Base-by-base conservation (phyloP, 1,140 invertebrate species). In the Tetranychus cinnabarinus region DNA sequence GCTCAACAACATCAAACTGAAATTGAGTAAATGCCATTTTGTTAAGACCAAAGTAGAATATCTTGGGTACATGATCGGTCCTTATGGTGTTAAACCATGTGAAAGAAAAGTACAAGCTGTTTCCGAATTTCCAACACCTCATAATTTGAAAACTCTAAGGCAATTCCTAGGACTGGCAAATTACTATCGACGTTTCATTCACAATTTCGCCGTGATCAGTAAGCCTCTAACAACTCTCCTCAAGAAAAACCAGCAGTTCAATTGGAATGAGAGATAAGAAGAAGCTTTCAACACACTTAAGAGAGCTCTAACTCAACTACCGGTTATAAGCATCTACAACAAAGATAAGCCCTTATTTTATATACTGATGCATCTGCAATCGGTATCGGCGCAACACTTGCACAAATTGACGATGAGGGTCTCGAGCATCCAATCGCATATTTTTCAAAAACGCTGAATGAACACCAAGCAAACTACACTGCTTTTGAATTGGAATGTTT, bases 161-260 rank as follows among this genome's bases (percentile, higher is more conserved):
- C 60, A 71, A 56, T 76, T 77, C 62, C 64, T 75, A 10, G 75
- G 74, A 2, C 70, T 76, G 59, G 66, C 70, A 2, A 67, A 68
- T 37, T 77, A 72, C 65, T 77, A 77, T 64, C 65, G 68, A 1
- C 67, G 69, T 50, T 77, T 77, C 61, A 67, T 75, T 10, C 68
- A 64, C 5, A 70, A 72, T 58, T 69, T 72, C 31, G 67, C 72
- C 1, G 57, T 63, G n/a, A 60, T 71, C 15, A 64, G 70, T 35
- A 58, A 64, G 12, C 73, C 72, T 7, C 62, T 75, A 35, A 65
- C 67, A 50, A 39, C 65, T 2, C 57, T 72, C 35, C 58, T 46
- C 0, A 3, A 12, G 2, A 42, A 58, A 8, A 23, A 58, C 10
- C 7, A 8, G 3, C 3, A 3, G 0, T 58, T 58, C 42, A 0